Evolutionary conservation across 2,113 vertebrate species (phyloP), one percentile per base, ranked within the genome.

Genomic region (Tachysurus fulvidraco): DNA sequence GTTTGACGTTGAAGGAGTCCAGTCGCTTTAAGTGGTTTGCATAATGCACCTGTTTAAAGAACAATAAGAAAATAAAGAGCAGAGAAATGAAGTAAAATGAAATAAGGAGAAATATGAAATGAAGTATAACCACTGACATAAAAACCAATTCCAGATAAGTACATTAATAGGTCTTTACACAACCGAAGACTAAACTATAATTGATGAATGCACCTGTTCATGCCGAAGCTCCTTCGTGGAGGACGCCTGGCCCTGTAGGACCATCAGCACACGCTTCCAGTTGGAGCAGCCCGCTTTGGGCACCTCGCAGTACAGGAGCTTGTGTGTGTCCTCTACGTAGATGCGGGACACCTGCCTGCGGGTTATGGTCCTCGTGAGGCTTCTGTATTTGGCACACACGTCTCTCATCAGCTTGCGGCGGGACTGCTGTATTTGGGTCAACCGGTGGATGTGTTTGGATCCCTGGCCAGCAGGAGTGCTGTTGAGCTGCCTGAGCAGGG

Each of bases 251-350:
- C 98, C 98, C 0, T 96, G 95, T 1, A 99, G 95, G 86, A 99
- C 97, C 95, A 99, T 98, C 60, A 99, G 95, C 52, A 98, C 97
- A 41, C 98, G 93, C 89, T 99, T 99, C 98, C 98, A 99, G 94
- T 99, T 99, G 62, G 98, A 98, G 92, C 98, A 99, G 74, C 98
- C 98, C 0, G 95, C 97, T 88, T 99, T 99, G 28, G 98, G 98
- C n/a, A 99, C 97, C 87, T 99, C 96, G 28, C 98, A 99, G 94
- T 99, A 99, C 60, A 99, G 87, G 86, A 99, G 90, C 30, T 97
- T 97, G 44, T 98, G 95, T 46, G 95, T 96, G 65, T 99, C 98
- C 92, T 98, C 98, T 44, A 99, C 98, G 23, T 94, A 99, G 91
- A 99, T 95, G 84, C 96, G 92, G 0, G 96, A 96, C 77, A 99